phyloP scores from a whole-genome alignment of 2,797 vertebrate species.

The Pseudomugil gertrudae region DNA sequence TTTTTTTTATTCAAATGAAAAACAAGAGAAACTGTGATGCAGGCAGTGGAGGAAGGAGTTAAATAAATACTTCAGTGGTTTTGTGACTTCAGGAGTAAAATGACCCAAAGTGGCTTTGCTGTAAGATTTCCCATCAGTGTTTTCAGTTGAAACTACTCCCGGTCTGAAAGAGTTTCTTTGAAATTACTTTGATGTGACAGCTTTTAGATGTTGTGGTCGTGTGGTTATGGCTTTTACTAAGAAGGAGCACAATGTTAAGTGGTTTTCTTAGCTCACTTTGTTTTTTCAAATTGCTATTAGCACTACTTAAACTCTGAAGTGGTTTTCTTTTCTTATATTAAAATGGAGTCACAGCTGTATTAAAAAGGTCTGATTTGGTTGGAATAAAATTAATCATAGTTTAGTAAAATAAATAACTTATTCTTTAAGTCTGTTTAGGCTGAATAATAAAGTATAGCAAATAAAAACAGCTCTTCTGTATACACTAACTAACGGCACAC shows the following conservation, averaged over 20 bases:
- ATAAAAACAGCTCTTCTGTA: constrained; percentile 1
- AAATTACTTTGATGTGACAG: constrained; percentile 27
- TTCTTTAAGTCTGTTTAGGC: constrained; percentile 27
- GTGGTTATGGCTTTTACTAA: constrained; percentile 9
- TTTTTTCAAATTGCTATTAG: constrained; percentile 21
- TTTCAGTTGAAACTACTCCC: not conserved
- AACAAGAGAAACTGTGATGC: not conserved
- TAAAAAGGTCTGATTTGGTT: constrained; percentile 33
- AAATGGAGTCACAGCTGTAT: constrained; percentile 19
- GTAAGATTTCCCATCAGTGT: constrained; percentile 10
- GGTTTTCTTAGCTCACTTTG: constrained; percentile 28
- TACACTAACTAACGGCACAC: constrained; percentile 7
- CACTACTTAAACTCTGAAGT: not conserved
- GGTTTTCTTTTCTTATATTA: constrained; percentile 3
- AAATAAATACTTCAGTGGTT: not conserved
- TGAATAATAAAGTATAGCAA: not conserved
- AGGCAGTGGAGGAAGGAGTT: not conserved
- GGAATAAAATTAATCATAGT: constrained; percentile 23
- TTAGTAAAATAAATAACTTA: constrained; percentile 41
- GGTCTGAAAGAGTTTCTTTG: not conserved
- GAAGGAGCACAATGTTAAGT: constrained; percentile 14
- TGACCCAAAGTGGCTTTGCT: not conserved
- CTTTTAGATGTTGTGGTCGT: constrained; percentile 1
- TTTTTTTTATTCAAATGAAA: constrained; percentile 6
- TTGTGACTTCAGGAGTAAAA: constrained; percentile 12